These are phyloP conservation scores for Corbicula japonica DNA, from an alignment of 2,888 invertebrate genomes.

Conservation along the genomic window DNA sequence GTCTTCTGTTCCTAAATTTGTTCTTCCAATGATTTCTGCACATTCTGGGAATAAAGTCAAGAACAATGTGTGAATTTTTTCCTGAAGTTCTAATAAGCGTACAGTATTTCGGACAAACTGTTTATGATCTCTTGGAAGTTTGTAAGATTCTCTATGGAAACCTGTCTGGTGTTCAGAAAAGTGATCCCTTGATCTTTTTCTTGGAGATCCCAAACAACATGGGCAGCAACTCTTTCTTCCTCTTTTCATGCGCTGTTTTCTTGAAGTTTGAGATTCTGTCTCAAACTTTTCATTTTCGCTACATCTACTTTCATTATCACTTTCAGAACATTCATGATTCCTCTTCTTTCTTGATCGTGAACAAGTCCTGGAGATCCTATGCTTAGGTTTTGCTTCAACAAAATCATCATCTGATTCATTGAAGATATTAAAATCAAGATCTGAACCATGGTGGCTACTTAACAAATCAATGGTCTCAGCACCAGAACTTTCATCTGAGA, in stretches of 20 bases:
- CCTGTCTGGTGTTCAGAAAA: neutral
- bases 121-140: constrained; percentile 56
- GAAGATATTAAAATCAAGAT: constrained; percentile 49
- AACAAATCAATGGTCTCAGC: constrained; percentile 23
- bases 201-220: constrained; percentile 54
- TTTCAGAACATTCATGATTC: constrained; percentile 18
- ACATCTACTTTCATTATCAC: constrained; percentile 29
- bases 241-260: constrained; percentile 47
- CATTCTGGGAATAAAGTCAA: constrained; percentile 68
- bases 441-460: constrained; percentile 27
- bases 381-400: constrained; percentile 17
- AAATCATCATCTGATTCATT: constrained; percentile 56
- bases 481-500: constrained; percentile 36
- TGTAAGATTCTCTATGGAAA: constrained; percentile 33
- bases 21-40: constrained; percentile 53
- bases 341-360: neutral
- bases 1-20: constrained; percentile 61
- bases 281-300: constrained; percentile 26
- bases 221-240: constrained; percentile 58
- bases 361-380: constrained; percentile 6
- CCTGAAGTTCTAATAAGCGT: constrained; percentile 55
- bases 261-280: constrained; percentile 30
- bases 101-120: constrained; percentile 60
- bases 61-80: constrained; percentile 64
- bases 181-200: constrained; percentile 29